Conservation (phyloP, 2,797 vertebrate species). For the Pitangus sulphuratus region DNA sequence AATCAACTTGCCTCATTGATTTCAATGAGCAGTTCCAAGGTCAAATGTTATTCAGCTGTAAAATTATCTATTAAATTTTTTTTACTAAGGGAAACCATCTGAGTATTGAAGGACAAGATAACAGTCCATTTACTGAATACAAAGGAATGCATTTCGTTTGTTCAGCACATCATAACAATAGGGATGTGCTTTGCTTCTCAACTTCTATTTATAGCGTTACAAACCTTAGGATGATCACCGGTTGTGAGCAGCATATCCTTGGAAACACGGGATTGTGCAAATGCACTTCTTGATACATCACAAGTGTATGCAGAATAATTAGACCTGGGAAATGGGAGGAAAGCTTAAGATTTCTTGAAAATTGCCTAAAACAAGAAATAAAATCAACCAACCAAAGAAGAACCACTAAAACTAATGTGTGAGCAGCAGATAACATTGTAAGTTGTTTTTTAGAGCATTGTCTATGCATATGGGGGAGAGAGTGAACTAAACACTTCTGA, state of each 20-base stretch:
- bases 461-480: neutral
- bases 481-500: neutral
- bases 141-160: conserved; percentile 46
- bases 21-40: conserved; percentile 61
- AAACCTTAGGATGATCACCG: neutral
- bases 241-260: neutral
- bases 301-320: neutral
- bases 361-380: neutral
- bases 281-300: neutral
- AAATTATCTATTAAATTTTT: conserved; percentile 65
- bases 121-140: conserved; percentile 31
- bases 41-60: conserved; percentile 70
- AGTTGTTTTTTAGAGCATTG: neutral
- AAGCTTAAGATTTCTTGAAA: neutral
- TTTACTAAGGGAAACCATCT: conserved; percentile 38
- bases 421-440: neutral
- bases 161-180: neutral
- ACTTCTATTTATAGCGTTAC: neutral
- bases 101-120: conserved; percentile 55
- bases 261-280: neutral
- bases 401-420: neutral
- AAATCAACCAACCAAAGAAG: neutral
- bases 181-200: neutral
- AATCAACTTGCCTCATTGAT: conserved; percentile 58
- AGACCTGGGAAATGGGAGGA: neutral